These are phyloP conservation scores for Drosophila sp. DNA, from an alignment of 1,140 invertebrate species.

Conservation along the genomic window DNA sequence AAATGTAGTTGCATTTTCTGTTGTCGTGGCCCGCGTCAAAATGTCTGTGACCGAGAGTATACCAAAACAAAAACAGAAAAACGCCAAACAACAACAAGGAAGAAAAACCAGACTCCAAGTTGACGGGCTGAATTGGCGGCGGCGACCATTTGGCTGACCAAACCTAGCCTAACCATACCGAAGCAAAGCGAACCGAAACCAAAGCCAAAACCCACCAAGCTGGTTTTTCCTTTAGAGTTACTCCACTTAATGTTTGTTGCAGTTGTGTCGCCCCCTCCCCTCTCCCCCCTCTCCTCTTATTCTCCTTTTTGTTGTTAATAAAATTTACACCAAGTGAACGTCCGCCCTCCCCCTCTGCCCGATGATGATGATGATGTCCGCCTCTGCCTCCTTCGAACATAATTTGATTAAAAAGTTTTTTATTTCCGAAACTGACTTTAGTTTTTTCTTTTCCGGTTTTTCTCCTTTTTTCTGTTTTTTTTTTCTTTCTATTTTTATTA, in stretches of 20 bases:
- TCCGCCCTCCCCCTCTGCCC: neutral
- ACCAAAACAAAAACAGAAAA: neutral
- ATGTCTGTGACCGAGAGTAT: neutral
- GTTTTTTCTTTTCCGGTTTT: neutral
- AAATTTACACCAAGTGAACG: slow-evolving; percentile 7
- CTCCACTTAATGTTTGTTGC: slow-evolving; percentile 8
- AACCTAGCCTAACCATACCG: neutral
- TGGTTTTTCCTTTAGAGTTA: slow-evolving; percentile 11
- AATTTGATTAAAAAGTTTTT: slow-evolving; percentile 13
- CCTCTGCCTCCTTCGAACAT: neutral
- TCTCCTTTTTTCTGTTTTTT: neutral
- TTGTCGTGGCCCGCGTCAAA: slow-evolving; percentile 3
- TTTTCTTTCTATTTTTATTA: slow-evolving; percentile 4
- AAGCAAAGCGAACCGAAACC: slow-evolving; percentile 5
- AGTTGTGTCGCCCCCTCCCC: neutral
- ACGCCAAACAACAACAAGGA: neutral
- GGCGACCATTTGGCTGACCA: slow-evolving; percentile 10
- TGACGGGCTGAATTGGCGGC: neutral
- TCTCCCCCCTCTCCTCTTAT: too few relatives aligned
- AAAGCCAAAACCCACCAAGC: slow-evolving; percentile 8
- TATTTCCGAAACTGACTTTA: slow-evolving; percentile 9
- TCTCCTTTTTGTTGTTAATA: neutral
- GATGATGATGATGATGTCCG: neutral
- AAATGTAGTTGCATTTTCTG: neutral
- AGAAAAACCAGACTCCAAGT: slow-evolving; percentile 6